Evolutionary conservation across 1,140 invertebrate genomes (phyloP).

Genomic region (Sarcophaga bullata): DNA sequence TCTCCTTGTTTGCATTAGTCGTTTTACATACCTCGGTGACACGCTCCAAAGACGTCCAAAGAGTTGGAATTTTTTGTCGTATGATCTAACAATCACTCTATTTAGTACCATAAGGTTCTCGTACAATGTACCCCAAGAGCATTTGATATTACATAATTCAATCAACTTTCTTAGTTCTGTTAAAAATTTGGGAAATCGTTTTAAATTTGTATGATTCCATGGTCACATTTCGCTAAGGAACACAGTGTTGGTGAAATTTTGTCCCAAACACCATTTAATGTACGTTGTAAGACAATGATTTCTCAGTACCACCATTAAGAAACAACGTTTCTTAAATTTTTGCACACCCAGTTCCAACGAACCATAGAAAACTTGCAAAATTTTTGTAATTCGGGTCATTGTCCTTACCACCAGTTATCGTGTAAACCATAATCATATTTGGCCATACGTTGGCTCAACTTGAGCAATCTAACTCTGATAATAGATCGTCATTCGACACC

Average conservation of each 20-base stretch:
- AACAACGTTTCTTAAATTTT: constrained; percentile 27
- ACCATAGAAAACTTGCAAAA: background rate
- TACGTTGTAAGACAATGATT: constrained; percentile 16
- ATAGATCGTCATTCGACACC: background rate
- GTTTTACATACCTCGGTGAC: constrained; percentile 39
- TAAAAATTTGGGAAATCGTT: constrained; percentile 47
- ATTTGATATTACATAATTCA: constrained; percentile 27
- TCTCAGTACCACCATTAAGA: constrained; percentile 30
- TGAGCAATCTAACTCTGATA: background rate
- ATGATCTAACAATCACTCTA: constrained; percentile 34
- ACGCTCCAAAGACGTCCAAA: constrained; percentile 28
- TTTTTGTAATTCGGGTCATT: background rate
- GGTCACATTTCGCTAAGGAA: constrained; percentile 33
- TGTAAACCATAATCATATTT: constrained; percentile 39
- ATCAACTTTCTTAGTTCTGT: constrained; percentile 39
- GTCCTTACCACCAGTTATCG: constrained; percentile 40
- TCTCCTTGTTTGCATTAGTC: background rate
- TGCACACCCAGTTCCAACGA: no score
- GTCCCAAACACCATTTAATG: background rate
- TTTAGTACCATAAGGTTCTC: constrained; percentile 39
- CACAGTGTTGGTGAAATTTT: constrained; percentile 40
- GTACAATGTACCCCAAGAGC: constrained; percentile 32
- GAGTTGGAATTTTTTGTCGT: constrained; percentile 42
- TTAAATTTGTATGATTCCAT: constrained; percentile 45
- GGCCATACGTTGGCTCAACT: constrained; percentile 25